A percentile compares a stretch with the other conserved stretches of the same genome.
Conservation (phyloP, 2,113 vertebrate genomes). For the Halichoeres trimaculatus region DNA sequence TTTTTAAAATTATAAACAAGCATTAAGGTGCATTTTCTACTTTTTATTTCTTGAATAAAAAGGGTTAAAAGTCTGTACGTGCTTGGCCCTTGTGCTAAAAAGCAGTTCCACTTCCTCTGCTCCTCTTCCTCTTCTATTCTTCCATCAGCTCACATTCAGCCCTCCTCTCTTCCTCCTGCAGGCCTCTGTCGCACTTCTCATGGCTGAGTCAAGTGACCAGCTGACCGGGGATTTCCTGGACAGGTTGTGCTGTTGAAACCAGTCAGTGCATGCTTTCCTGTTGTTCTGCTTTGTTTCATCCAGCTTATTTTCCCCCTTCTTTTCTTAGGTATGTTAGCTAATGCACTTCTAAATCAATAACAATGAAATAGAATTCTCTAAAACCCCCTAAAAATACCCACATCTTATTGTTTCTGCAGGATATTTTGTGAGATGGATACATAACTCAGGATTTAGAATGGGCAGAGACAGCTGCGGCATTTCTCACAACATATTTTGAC, state of each 20-base stretch:
- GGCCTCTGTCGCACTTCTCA: not conserved
- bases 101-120: slow-evolving; percentile 63
- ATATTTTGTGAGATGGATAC: not conserved
- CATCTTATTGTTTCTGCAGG: not conserved
- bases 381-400: too few relatives aligned
- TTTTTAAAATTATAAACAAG: too few relatives aligned
- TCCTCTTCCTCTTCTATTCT: slow-evolving; percentile 64
- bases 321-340: not conserved
- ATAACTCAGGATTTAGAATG: not conserved
- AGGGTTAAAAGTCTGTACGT: not conserved
- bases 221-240: slow-evolving; percentile 67
- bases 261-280: slow-evolving; percentile 7
- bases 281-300: not conserved
- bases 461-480: not conserved
- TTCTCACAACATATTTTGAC: slow-evolving; percentile 5
- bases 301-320: too few relatives aligned
- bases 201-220: slow-evolving; percentile 57
- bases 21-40: not conserved
- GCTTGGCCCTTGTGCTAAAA: slow-evolving; percentile 18
- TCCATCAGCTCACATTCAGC: slow-evolving; percentile 16
- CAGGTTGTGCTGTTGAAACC: slow-evolving; percentile 29
- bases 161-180: slow-evolving; percentile 24
- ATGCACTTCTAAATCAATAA: not conserved
- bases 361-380: not conserved
- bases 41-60: not conserved